Conservation (phyloP, 2,797 vertebrate genomes). For the Serranus cabrilla region DNA sequence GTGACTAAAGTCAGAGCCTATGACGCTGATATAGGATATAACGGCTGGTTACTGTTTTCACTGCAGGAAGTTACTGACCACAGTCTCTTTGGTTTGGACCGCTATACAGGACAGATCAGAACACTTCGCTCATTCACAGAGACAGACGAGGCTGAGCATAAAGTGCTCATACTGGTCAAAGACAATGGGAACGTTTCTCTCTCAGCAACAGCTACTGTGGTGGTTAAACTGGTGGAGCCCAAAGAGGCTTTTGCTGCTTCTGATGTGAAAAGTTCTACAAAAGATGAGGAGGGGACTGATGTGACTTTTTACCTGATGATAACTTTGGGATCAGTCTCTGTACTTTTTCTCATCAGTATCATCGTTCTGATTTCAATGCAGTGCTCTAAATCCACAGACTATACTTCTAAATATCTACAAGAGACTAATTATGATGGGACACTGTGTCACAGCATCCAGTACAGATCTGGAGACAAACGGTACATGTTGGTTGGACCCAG, state of each 20-base stretch:
- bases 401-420: too few relatives aligned
- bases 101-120: too few relatives aligned
- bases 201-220: slow-evolving; percentile 54
- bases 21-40: too few relatives aligned
- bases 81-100: too few relatives aligned
- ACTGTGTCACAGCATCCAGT: slow-evolving; percentile 79
- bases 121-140: too few relatives aligned
- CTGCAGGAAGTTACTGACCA: too few relatives aligned
- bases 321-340: slow-evolving; percentile 26
- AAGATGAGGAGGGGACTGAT: not conserved
- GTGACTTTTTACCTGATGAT: slow-evolving; percentile 43
- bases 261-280: slow-evolving; percentile 43
- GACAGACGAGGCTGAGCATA: too few relatives aligned
- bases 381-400: too few relatives aligned
- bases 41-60: too few relatives aligned
- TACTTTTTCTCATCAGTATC: too few relatives aligned
- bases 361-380: too few relatives aligned
- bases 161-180: slow-evolving; percentile 53
- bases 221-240: slow-evolving; percentile 49
- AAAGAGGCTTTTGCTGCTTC: slow-evolving; percentile 55
- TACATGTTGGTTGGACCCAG: slow-evolving; percentile 1
- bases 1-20: too few relatives aligned
- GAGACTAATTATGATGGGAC: not conserved
- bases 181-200: slow-evolving; percentile 57
- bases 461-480: slow-evolving; percentile 69